A percentile compares a stretch with the other conserved stretches of the same genome.
phyloP scores from a whole-genome alignment of 2,888 invertebrate genomes.

The Orchestes rusci region DNA sequence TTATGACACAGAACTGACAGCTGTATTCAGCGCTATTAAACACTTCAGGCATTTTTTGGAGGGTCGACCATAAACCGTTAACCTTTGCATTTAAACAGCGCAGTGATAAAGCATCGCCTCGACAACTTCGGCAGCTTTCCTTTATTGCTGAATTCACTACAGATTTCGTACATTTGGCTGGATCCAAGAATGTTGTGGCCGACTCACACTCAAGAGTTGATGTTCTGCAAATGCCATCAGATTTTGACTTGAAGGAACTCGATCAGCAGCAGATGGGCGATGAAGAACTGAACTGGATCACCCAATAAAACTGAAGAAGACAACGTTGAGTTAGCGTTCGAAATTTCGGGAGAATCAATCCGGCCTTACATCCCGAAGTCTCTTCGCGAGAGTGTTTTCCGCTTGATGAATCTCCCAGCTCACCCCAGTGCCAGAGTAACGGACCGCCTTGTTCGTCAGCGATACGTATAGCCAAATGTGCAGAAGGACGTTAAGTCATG shows the following conservation, averaged over 20 bases:
- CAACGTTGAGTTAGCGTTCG: slow-evolving; percentile 7
- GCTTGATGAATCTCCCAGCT: slow-evolving; percentile 9
- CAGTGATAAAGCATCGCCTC: slow-evolving; percentile 12
- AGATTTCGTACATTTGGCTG: slow-evolving; percentile 2
- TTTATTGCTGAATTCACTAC: slow-evolving; percentile 8
- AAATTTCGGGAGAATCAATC: slow-evolving; percentile 10
- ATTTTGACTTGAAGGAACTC: slow-evolving; percentile 12
- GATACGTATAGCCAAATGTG: slow-evolving; percentile 17
- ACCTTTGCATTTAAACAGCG: slow-evolving; percentile 11
- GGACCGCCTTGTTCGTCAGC: slow-evolving; percentile 1
- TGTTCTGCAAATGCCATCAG: slow-evolving; percentile 5
- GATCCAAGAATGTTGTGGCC: slow-evolving; percentile 8
- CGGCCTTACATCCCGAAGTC: background rate
- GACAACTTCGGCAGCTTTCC: slow-evolving; percentile 10
- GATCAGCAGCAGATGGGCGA: slow-evolving; percentile 9
- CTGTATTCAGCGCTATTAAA: background rate
- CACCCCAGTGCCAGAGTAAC: slow-evolving; percentile 7
- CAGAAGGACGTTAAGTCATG: slow-evolving; percentile 7
- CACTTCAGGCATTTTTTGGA: slow-evolving; percentile 38
- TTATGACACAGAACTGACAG: slow-evolving; percentile 7
- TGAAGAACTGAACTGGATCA: slow-evolving; percentile 8
- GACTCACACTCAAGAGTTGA: slow-evolving; percentile 12
- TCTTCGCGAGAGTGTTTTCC: slow-evolving; percentile 6
- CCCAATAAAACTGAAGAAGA: slow-evolving; percentile 8
- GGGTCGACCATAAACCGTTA: slow-evolving; percentile 36